Base-by-base conservation (phyloP, 1,140 invertebrate species). In the Euborellia annulipes region DNA sequence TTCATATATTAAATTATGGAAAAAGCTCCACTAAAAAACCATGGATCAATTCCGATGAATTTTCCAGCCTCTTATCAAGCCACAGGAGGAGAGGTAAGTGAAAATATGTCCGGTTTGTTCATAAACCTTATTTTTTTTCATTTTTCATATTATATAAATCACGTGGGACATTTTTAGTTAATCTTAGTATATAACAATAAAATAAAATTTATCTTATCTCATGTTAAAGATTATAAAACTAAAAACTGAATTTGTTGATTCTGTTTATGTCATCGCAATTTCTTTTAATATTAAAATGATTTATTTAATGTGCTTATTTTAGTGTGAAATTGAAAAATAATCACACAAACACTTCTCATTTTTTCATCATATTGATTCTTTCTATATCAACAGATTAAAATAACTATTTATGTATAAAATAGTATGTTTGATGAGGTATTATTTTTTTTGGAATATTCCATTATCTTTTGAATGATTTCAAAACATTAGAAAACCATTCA, bases 71-170 rank as follows among this genome's bases (percentile, higher is more conserved):
- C 65, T 43, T 70, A 69, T 60, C 67, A 70, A 54, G 62, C 68
- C 43, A 65, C 68, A 50, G 60, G 63, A 52, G 68, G 66, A 57
- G 67, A 69, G 67, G 67, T 69, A 66, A 57, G 45, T 32, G 22
- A 43, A 22, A 30, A 43, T 18, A 43, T n/a, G 9, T 7, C 18
- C 16, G 11, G 46, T 39, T 51, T 40, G n/a, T 50, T 18, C 30
- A 8, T 41, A 27, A 13, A 38, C 21, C 4, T 14, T 16, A 36
- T 27, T 11, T 34, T n/a, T 14, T 32, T 21, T n/a, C 32, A 21
- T n/a, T 22, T 2, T 32, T 13, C 9, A 8, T 46, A 16, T 34
- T 20, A 43, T 8, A 32, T 32, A 32, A 9, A 32, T n/a, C n/a
- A n/a, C n/a, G n/a, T n/a, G n/a, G n/a, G n/a, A n/a, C n/a, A n/a